These are phyloP conservation scores for Coregonus suidteri DNA, from an alignment of 2,797 vertebrate genomes.

Conservation along the genomic window DNA sequence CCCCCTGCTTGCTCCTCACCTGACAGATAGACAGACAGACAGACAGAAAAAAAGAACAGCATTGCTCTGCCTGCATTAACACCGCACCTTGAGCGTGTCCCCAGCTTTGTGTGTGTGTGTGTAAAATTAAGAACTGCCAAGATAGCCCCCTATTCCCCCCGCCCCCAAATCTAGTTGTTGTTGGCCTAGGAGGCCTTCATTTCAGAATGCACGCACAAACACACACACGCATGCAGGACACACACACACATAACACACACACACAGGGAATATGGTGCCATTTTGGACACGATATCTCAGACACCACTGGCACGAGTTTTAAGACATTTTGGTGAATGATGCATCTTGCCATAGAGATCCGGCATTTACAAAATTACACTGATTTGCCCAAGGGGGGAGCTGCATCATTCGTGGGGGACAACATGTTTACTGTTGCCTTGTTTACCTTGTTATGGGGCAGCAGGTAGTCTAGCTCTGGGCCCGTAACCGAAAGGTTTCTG, in stretches of 20 bases:
- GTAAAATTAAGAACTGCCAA: neutral
- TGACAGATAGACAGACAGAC: no score
- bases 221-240: slow-evolving; percentile 1
- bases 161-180: neutral
- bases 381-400: no score
- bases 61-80: neutral
- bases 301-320: neutral
- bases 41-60: neutral
- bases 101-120: neutral
- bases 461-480: no score
- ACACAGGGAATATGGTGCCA: neutral
- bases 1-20: no score
- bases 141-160: neutral
- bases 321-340: slow-evolving; percentile 13
- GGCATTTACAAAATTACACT: slow-evolving; percentile 24
- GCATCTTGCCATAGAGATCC: neutral
- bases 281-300: slow-evolving; percentile 11
- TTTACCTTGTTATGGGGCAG: slow-evolving; percentile 25
- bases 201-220: neutral
- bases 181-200: neutral
- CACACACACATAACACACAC: slow-evolving; percentile 1
- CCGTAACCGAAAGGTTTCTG: no score
- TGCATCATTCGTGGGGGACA: no score
- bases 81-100: slow-evolving; percentile 13
- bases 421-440: slow-evolving; percentile 5